Evolutionary conservation across 2,113 vertebrate genomes (phyloP).

Genomic region (Hippopotamus amphibius): DNA sequence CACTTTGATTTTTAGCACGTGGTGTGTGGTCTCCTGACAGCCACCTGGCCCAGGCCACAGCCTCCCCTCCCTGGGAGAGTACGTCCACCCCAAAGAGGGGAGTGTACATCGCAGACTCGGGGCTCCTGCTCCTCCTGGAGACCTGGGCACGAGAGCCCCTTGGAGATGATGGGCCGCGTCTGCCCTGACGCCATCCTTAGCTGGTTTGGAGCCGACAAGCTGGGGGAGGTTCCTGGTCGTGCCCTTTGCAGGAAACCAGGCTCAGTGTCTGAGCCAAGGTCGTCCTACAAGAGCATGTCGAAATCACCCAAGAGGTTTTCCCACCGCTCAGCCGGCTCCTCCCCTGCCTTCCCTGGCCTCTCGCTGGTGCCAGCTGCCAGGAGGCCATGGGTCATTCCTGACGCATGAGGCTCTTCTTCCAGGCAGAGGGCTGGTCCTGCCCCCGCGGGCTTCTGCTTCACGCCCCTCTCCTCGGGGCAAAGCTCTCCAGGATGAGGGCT

Average conservation of each 20-base stretch:
- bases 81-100: rapidly evolving
- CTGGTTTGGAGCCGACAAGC: neutral
- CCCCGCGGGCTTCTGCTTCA: neutral
- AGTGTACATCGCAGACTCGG: no score
- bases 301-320: no score
- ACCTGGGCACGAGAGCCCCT: neutral
- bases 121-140: neutral
- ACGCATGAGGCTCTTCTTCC: neutral
- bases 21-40: rapidly evolving
- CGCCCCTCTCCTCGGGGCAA: neutral
- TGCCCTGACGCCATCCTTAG: neutral
- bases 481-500: neutral
- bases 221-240: neutral
- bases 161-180: rapidly evolving
- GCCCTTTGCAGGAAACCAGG: neutral
- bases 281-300: neutral
- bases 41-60: neutral
- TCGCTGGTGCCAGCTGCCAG: no score
- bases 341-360: no score
- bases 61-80: neutral
- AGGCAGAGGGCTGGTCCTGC: neutral
- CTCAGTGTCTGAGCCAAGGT: neutral
- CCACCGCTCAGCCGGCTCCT: neutral
- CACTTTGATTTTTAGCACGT: rapidly evolving
- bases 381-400: neutral